These are phyloP conservation scores for Parnassius smintheus DNA, from an alignment of 2,888 invertebrate species.

Conservation along the genomic window DNA sequence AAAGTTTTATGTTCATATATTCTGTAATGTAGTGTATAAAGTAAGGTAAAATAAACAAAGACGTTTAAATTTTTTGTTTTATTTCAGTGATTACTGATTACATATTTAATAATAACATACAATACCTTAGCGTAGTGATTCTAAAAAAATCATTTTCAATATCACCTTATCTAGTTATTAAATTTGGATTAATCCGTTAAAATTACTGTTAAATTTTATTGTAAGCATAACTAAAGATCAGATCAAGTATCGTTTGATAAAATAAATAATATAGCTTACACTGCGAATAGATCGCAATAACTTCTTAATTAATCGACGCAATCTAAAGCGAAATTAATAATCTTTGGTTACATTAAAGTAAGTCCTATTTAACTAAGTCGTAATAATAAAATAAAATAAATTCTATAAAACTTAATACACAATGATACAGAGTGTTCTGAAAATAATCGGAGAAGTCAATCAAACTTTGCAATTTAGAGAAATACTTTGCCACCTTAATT, in stretches of 20 bases:
- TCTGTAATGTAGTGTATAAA: background rate
- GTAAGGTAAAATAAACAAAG: constrained; percentile 42
- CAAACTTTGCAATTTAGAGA: constrained; percentile 32
- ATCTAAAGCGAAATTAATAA: constrained; percentile 25
- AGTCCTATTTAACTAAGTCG: constrained; percentile 34
- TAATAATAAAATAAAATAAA: constrained; percentile 48
- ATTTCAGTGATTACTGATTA: constrained; percentile 81
- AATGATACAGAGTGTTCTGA: constrained; percentile 34
- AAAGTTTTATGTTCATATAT: too few relatives aligned
- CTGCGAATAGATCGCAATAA: constrained; percentile 7
- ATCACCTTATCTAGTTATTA: constrained; percentile 78
- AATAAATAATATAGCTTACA: constrained; percentile 19
- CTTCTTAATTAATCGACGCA: constrained; percentile 1
- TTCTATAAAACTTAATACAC: constrained; percentile 43
- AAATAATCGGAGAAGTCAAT: constrained; percentile 35
- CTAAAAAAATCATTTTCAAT: constrained; percentile 82
- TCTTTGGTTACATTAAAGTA: constrained; percentile 49
- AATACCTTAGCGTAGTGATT: constrained; percentile 78
- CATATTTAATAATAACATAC: constrained; percentile 78
- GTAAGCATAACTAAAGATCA: constrained; percentile 50
- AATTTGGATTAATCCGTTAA: constrained; percentile 74
- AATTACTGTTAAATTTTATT: constrained; percentile 62
- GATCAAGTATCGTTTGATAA: constrained; percentile 34
- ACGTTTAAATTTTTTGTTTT: constrained; percentile 66
- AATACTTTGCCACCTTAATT: constrained; percentile 51